Evolutionary conservation across 53 echinoderm and acorn worm species (phyloP).

Genomic region (Antedon mediterranea): DNA sequence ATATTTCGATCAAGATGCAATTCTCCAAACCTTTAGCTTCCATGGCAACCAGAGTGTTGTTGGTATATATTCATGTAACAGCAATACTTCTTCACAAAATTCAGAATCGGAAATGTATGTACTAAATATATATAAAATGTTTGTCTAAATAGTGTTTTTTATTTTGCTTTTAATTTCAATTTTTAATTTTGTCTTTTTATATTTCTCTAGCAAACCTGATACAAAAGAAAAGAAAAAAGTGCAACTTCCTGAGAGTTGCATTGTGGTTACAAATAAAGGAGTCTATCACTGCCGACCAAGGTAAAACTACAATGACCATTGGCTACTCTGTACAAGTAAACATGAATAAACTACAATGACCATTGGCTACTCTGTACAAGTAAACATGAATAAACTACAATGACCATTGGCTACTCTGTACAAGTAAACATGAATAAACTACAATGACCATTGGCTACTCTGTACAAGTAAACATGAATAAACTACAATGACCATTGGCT

Average conservation of each 20-base stretch:
- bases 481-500: not conserved
- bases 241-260: constrained; percentile 31
- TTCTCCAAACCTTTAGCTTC: constrained; percentile 54
- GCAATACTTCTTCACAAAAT: not conserved
- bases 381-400: no score
- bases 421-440: no score
- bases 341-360: no score
- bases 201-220: not conserved
- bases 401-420: not conserved
- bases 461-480: not conserved
- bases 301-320: constrained; percentile 5
- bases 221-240: not conserved
- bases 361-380: no score
- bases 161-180: not conserved
- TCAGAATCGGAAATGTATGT: not conserved
- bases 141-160: not conserved
- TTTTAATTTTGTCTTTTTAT: not conserved
- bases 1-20: constrained; percentile 35
- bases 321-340: not conserved
- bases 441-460: not conserved
- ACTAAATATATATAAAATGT: no score
- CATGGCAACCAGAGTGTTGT: constrained; percentile 40
- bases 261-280: constrained; percentile 38
- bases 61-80: constrained; percentile 16
- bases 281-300: constrained; percentile 67